A percentile compares a stretch with the other conserved stretches of the same genome.
phyloP scores from a whole-genome alignment of 2,797 vertebrate species.

The Sebastes hopkinsi region DNA sequence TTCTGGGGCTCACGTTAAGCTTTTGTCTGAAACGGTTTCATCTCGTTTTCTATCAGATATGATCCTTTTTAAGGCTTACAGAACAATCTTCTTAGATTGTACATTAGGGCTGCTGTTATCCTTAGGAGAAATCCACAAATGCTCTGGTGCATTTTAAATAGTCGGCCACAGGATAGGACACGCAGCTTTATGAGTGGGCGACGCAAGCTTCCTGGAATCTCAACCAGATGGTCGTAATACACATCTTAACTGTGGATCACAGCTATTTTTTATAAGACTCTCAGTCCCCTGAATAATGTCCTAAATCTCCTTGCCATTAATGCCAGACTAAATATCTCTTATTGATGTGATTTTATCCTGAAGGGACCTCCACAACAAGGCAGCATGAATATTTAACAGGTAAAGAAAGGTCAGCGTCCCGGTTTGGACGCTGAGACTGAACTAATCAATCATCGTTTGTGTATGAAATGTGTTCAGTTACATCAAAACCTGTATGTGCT shows the following conservation, averaged over 20 bases:
- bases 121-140: conserved; percentile 60
- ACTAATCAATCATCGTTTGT: conserved; percentile 59
- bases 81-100: conserved; percentile 74
- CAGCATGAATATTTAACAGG: conserved; percentile 70
- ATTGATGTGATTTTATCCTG: conserved; percentile 56
- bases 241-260: conserved; percentile 54
- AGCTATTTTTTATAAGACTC: conserved; percentile 41
- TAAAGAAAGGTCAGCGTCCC: conserved; percentile 53
- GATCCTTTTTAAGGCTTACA: conserved; percentile 68
- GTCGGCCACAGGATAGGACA: conserved; percentile 41
- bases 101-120: conserved; percentile 69
- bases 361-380: conserved; percentile 45
- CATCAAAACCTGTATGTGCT: background rate
- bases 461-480: conserved; percentile 35
- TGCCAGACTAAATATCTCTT: conserved; percentile 48
- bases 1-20: conserved; percentile 66
- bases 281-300: conserved; percentile 28
- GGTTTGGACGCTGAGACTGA: conserved; percentile 26
- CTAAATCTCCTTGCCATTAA: conserved; percentile 51
- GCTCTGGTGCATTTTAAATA: conserved; percentile 67
- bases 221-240: conserved; percentile 68
- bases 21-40: conserved; percentile 65
- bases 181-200: conserved; percentile 48
- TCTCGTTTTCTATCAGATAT: conserved; percentile 66
- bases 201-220: conserved; percentile 51